phyloP scores from a whole-genome alignment of 2,113 vertebrate species.

The Pseudonaja textilis region DNA sequence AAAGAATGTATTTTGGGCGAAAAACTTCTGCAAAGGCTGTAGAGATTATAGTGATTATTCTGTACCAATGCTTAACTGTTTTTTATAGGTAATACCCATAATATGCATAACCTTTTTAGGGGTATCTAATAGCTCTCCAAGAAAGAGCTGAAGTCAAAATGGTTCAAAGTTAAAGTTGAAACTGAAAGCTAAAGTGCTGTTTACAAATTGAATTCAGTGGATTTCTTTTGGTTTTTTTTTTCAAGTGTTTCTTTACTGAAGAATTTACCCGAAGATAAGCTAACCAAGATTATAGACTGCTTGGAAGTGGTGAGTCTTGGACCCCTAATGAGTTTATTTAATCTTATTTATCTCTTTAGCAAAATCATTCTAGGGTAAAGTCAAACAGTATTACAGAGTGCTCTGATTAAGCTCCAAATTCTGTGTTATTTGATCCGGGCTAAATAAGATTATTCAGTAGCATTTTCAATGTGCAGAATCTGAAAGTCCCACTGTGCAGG shows the following conservation, averaged over 20 bases:
- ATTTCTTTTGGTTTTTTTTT: conserved; percentile 29
- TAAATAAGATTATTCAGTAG: not conserved
- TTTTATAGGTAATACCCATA: not conserved
- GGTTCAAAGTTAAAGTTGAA: not conserved
- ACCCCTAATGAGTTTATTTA: not conserved
- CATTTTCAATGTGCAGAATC: not conserved
- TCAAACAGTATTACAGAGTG: not conserved
- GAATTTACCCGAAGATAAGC: conserved; percentile 88
- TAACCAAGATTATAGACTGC: conserved; percentile 90
- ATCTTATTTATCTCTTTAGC: not conserved
- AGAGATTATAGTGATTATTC: not conserved
- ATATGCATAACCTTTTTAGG: not conserved
- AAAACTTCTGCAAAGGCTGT: not conserved
- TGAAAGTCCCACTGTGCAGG: not conserved
- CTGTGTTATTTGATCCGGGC: not conserved
- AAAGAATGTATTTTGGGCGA: too few relatives aligned
- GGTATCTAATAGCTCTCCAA: not conserved
- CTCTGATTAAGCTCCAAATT: not conserved
- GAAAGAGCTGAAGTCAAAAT: not conserved
- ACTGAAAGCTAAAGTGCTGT: not conserved
- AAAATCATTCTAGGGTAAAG: not conserved
- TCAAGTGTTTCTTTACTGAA: conserved; percentile 86
- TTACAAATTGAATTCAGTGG: not conserved
- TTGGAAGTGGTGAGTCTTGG: conserved; percentile 85
- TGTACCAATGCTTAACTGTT: too few relatives aligned